phyloP scores from a whole-genome alignment of 2,888 invertebrate species.

The Penaeus monodon region DNA sequence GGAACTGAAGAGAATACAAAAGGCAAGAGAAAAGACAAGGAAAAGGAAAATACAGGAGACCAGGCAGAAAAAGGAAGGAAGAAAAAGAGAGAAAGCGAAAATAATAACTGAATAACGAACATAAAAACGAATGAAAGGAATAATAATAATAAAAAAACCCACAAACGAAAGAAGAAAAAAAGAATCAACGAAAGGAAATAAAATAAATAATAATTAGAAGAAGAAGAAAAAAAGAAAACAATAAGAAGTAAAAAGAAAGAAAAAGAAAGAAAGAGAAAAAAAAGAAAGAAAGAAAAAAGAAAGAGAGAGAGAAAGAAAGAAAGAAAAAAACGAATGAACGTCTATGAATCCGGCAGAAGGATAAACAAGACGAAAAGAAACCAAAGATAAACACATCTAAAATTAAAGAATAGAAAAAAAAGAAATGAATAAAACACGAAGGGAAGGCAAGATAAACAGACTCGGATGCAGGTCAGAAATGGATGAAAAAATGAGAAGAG shows the following conservation, averaged over 20 bases:
- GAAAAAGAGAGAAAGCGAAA: too few relatives aligned
- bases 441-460: too few relatives aligned
- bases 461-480: too few relatives aligned
- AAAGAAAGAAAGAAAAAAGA: neutral
- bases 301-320: neutral
- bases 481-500: neutral
- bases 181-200: too few relatives aligned
- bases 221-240: neutral
- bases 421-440: too few relatives aligned
- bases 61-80: too few relatives aligned
- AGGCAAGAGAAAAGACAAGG: too few relatives aligned
- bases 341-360: too few relatives aligned
- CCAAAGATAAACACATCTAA: slow-evolving; percentile 10
- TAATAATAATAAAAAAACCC: too few relatives aligned
- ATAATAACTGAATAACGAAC: neutral
- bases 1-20: too few relatives aligned
- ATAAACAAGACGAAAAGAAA: slow-evolving; percentile 5
- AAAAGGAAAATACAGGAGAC: too few relatives aligned
- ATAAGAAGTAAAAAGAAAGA: neutral
- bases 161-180: neutral
- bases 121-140: neutral
- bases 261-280: neutral
- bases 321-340: neutral
- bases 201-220: neutral
- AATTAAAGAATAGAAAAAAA: too few relatives aligned